phyloP scores from a whole-genome alignment of 2,888 invertebrate genomes.

The Orthosia gothica region DNA sequence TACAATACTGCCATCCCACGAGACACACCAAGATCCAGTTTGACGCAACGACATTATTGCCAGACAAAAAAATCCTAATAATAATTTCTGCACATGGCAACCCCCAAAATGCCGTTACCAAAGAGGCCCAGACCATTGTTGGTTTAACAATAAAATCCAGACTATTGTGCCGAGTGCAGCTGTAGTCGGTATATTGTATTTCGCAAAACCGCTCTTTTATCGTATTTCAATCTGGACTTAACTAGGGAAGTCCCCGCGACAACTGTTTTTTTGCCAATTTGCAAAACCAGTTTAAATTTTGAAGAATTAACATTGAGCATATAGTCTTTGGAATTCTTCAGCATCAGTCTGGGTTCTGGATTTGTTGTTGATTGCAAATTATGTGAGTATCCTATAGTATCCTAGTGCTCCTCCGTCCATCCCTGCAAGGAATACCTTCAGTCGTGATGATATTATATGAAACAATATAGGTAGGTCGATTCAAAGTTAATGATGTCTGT shows the following conservation, averaged over 20 bases:
- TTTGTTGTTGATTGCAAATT: too few species aligned
- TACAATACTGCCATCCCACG: background rate
- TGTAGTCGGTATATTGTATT: constrained; percentile 36
- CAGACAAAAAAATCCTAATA: constrained; percentile 36
- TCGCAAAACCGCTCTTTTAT: constrained; percentile 35
- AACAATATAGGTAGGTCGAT: too few species aligned
- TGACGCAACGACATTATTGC: constrained; percentile 39
- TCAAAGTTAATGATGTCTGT: too few species aligned
- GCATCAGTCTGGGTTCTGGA: too few species aligned
- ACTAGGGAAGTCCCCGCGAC: background rate
- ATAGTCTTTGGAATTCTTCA: too few species aligned
- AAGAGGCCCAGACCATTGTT: constrained; percentile 51
- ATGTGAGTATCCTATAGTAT: too few species aligned
- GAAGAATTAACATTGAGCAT: too few species aligned
- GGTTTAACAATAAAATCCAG: constrained; percentile 48
- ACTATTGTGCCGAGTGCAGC: constrained; percentile 52
- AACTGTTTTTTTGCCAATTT: constrained; percentile 6
- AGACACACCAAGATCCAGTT: constrained; percentile 27
- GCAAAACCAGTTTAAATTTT: constrained; percentile 5
- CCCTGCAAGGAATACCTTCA: too few species aligned
- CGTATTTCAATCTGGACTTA: constrained; percentile 17
- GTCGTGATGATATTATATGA: too few species aligned
- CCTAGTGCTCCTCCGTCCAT: too few species aligned
- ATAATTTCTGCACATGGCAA: constrained; percentile 57
- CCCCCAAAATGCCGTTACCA: constrained; percentile 55